Percentiles rank a stretch among this genome's conserved stretches.
phyloP scores from a whole-genome alignment of 2,888 invertebrate genomes.

The Sericinus montela region DNA sequence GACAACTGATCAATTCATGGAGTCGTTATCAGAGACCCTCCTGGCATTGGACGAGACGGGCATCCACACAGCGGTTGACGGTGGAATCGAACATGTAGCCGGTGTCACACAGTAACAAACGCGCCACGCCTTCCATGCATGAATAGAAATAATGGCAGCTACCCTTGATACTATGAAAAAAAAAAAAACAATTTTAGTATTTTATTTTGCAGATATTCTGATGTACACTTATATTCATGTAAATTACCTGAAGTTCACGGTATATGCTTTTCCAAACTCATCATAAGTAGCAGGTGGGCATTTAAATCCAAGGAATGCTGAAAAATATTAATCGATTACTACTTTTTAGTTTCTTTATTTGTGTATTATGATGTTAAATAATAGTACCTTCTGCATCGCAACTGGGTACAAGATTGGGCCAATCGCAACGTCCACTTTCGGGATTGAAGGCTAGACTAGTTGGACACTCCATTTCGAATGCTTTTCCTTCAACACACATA shows the following conservation, averaged over 20 bases:
- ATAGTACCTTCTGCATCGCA: constrained; percentile 81
- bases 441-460: constrained; percentile 87
- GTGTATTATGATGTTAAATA: too few species aligned
- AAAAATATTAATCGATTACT: too few species aligned
- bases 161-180: constrained; percentile 37
- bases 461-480: constrained; percentile 82
- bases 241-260: constrained; percentile 50
- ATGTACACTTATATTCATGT: too few species aligned
- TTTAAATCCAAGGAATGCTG: constrained; percentile 50
- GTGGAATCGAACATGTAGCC: constrained; percentile 47
- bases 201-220: too few species aligned
- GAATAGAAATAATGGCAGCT: constrained; percentile 55
- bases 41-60: constrained; percentile 9
- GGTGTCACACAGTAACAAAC: constrained; percentile 48
- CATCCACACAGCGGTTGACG: constrained; percentile 26
- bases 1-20: too few species aligned
- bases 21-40: constrained; percentile 1
- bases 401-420: constrained; percentile 87
- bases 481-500: constrained; percentile 85
- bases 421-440: constrained; percentile 85
- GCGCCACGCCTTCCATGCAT: constrained; percentile 40
- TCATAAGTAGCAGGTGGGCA: constrained; percentile 44
- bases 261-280: constrained; percentile 30
- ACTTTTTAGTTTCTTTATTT: too few species aligned
- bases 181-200: too few species aligned